Conservation (phyloP, 2,113 vertebrate genomes). For the Mormoops blainvillei region DNA sequence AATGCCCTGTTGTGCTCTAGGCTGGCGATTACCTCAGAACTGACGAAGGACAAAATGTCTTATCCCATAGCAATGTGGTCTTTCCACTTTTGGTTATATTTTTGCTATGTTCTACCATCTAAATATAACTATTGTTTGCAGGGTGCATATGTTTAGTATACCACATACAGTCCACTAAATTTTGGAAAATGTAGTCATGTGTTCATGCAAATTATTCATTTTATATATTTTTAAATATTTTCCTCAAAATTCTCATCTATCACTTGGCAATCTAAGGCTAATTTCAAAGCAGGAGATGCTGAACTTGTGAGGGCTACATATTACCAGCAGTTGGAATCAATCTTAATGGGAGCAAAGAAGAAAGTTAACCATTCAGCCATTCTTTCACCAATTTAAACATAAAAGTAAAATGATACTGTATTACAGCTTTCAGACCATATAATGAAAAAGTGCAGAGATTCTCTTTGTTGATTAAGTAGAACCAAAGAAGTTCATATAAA, state of each 20-base stretch:
- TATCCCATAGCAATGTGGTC: slow-evolving; percentile 72
- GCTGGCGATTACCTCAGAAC: slow-evolving; percentile 71
- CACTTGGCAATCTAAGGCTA: slow-evolving; percentile 78
- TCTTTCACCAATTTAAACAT: slow-evolving; percentile 78
- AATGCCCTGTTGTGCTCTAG: slow-evolving; percentile 78
- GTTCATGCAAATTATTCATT: slow-evolving; percentile 82
- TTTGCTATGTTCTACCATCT: slow-evolving; percentile 78
- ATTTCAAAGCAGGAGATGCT: slow-evolving; percentile 77
- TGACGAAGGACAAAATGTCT: slow-evolving; percentile 60
- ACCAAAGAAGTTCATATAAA: slow-evolving; percentile 86
- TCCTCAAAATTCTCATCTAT: slow-evolving; percentile 70
- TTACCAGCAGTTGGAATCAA: slow-evolving; percentile 74
- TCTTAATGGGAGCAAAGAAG: slow-evolving; percentile 80
- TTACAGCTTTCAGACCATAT: slow-evolving; percentile 77
- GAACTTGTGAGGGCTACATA: slow-evolving; percentile 64
- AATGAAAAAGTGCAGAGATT: slow-evolving; percentile 83
- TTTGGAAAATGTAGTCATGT: slow-evolving; percentile 77
- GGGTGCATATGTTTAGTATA: slow-evolving; percentile 78
- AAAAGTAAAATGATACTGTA: slow-evolving; percentile 76
- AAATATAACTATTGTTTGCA: slow-evolving; percentile 80
- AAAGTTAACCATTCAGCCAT: slow-evolving; percentile 77
- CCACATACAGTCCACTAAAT: slow-evolving; percentile 76
- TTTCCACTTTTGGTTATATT: slow-evolving; percentile 66
- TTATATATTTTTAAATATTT: slow-evolving; percentile 44
- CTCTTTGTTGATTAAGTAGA: slow-evolving; percentile 79